phyloP scores from a whole-genome alignment of 2,888 invertebrate genomes.

The Caenorhabditis imperialis region DNA sequence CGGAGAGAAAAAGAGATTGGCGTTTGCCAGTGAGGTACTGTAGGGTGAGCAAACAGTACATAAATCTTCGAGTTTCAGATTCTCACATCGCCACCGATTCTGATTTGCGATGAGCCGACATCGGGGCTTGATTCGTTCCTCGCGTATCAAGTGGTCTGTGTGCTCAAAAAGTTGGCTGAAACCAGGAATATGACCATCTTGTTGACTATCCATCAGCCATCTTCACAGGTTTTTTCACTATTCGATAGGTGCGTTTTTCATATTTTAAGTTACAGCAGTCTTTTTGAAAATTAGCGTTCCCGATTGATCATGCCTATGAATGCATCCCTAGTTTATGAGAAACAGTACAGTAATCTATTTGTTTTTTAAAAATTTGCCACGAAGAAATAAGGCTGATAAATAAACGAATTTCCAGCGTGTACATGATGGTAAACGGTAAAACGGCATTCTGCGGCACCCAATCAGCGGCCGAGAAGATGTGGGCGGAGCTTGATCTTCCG shows the following conservation, averaged over 20 bases:
- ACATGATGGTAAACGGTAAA: constrained; percentile 71
- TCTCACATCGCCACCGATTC: constrained; percentile 80
- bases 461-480: constrained; percentile 65
- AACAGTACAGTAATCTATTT: too few species aligned
- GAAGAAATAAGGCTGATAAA: background rate
- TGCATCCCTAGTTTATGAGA: too few species aligned
- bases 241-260: constrained; percentile 84
- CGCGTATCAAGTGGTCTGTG: constrained; percentile 68
- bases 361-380: background rate
- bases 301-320: too few species aligned
- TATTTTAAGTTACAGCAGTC: too few species aligned
- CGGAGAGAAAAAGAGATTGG: constrained; percentile 91
- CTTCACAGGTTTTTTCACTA: constrained; percentile 89
- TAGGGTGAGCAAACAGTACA: constrained; percentile 2
- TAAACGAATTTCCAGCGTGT: constrained; percentile 61
- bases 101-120: constrained; percentile 81
- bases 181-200: constrained; percentile 89
- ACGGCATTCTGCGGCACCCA: constrained; percentile 72
- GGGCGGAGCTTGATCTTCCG: constrained; percentile 66
- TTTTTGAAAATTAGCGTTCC: too few species aligned
- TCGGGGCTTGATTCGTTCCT: constrained; percentile 80
- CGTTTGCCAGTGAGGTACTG: constrained; percentile 90
- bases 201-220: constrained; percentile 95
- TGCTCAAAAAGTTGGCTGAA: constrained; percentile 79
- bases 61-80: constrained; percentile 75